Evolutionary conservation across 2,888 invertebrate species (phyloP), one percentile per base, ranked within the genome.

Genomic region (Clostera curtula): DNA sequence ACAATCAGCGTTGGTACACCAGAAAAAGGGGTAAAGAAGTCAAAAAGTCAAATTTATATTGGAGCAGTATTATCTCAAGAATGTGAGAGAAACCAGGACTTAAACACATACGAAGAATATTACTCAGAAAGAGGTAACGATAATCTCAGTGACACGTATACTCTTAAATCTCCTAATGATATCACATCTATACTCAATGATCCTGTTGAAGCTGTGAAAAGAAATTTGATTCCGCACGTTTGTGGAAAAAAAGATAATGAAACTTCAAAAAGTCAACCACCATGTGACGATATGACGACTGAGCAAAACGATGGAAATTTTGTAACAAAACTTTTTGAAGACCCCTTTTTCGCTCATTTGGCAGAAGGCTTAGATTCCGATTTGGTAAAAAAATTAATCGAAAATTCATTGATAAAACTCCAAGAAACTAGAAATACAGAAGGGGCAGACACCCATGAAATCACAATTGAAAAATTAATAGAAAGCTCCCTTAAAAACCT

Each of bases 201-300:
- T 70, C 92, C 92, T 1, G 92, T 92, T 5, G 91, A 92, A 84
- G 92, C 92, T 8, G 90, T 92, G 3, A 87, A 87, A 53, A 83
- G 89, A 45, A 91, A 92, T 67, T 76, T 92, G 39, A 88, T 92
- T 52, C 92, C 92, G 21, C 92, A 92, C 60, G 89, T 92, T 27
- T 92, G 92, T 68, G 92, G 92, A 13, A 88, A 89, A 65, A 74
- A 57, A 53, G 70, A 79, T 68, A n/a, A n/a, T n/a, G n/a, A n/a
- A n/a, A n/a, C n/a, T n/a, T n/a, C n/a, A n/a, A 42, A 34, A 12
- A 30, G 22, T 25, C 31, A 29, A 9, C 34, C 28, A 9, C 19
- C 26, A 15, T 31, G 25, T 18, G 37, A 52, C 21, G 39, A 40
- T 34, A 40, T 55, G 2, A 49, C 49, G 3, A 56, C 58, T 34